These are phyloP conservation scores for Cabera pusaria DNA, from an alignment of 2,888 invertebrate genomes.

Conservation along the genomic window DNA sequence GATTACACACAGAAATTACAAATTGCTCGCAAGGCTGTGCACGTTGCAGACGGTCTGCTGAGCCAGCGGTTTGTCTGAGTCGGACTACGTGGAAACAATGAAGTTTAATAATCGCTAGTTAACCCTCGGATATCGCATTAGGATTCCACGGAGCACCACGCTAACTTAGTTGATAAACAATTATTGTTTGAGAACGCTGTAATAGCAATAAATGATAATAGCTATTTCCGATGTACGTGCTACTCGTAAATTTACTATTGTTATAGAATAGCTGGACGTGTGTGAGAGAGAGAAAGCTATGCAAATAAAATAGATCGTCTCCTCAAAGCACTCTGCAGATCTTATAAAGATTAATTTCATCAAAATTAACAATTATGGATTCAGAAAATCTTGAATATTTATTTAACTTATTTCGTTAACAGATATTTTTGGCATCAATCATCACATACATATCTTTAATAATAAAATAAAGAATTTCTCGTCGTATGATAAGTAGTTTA, in stretches of 20 bases:
- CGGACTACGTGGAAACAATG: constrained; percentile 16
- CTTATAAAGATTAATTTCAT: no score
- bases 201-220: not conserved
- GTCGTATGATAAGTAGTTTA: no score
- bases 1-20: constrained; percentile 56
- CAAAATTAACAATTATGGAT: no score
- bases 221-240: not conserved
- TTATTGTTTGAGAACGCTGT: constrained; percentile 4
- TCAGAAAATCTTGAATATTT: no score
- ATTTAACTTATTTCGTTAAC: no score
- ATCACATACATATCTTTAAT: no score
- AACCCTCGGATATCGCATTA: constrained; percentile 17
- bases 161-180: constrained; percentile 9
- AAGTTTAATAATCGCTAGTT: constrained; percentile 23
- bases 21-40: constrained; percentile 38
- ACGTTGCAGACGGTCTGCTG: constrained; percentile 20
- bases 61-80: constrained; percentile 25
- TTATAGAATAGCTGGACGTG: no score
- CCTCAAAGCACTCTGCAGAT: no score
- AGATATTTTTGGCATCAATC: no score
- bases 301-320: no score
- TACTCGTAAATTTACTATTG: not conserved
- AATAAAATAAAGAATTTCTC: no score
- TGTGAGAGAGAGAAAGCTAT: no score
- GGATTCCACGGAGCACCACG: constrained; percentile 6